phyloP scores from a whole-genome alignment of 2,888 invertebrate genomes.

The Lampropteryx suffumata region DNA sequence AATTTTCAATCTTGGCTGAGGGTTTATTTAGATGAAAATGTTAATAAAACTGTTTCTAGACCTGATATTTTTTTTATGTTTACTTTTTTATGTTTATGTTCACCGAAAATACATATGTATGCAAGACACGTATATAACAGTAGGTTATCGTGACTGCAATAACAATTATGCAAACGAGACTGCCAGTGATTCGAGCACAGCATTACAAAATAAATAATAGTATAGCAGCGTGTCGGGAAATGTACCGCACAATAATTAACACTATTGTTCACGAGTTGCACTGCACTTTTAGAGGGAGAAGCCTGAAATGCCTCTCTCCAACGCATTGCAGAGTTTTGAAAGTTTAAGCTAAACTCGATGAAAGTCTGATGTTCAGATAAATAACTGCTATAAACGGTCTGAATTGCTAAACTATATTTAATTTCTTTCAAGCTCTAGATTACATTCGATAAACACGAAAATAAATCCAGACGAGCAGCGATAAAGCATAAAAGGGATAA shows the following conservation, averaged over 20 bases:
- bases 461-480: slow-evolving; percentile 24
- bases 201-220: slow-evolving; percentile 26
- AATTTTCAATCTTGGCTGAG: too few relatives aligned
- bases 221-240: slow-evolving; percentile 50
- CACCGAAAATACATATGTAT: background rate
- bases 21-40: too few relatives aligned
- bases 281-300: slow-evolving; percentile 10
- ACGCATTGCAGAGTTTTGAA: background rate
- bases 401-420: background rate
- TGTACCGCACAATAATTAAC: slow-evolving; percentile 60
- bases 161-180: slow-evolving; percentile 47
- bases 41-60: too few relatives aligned
- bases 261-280: slow-evolving; percentile 52
- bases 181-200: slow-evolving; percentile 52
- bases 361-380: background rate
- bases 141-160: slow-evolving; percentile 36
- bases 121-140: slow-evolving; percentile 1
- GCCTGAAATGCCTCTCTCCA: background rate
- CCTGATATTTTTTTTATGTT: too few relatives aligned
- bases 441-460: slow-evolving; percentile 23
- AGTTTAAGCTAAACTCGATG: background rate
- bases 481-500: slow-evolving; percentile 31
- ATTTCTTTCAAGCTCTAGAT: slow-evolving; percentile 16
- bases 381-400: background rate
- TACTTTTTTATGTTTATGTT: background rate